phyloP scores from a whole-genome alignment of 2,888 invertebrate species.

The Leistus spinibarbis region DNA sequence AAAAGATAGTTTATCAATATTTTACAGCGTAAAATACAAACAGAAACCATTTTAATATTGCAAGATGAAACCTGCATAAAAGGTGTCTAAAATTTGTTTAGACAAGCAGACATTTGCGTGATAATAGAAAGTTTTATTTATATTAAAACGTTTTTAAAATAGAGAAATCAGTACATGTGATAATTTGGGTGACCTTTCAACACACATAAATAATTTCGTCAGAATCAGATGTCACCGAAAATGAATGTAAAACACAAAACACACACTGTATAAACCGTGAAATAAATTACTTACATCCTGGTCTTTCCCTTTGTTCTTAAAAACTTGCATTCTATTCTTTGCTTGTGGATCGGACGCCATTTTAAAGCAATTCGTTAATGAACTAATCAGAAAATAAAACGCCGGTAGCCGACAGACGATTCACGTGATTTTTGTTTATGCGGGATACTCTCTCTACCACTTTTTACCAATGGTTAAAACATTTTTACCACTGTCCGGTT shows the following conservation, averaged over 20 bases:
- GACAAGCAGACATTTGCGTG: background rate
- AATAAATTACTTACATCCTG: conserved; percentile 83
- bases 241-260: background rate
- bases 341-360: conserved; percentile 77
- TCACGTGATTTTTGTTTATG: conserved; percentile 35
- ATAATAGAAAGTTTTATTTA: conserved; percentile 24
- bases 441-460: conserved; percentile 8
- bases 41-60: too few relatives aligned
- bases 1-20: too few relatives aligned
- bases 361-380: conserved; percentile 59
- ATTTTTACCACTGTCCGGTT: conserved; percentile 30
- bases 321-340: conserved; percentile 89
- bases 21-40: too few relatives aligned
- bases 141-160: conserved; percentile 4
- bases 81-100: background rate
- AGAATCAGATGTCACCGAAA: background rate
- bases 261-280: background rate
- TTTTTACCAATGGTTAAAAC: conserved; percentile 14
- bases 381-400: conserved; percentile 38
- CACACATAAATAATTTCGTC: conserved; percentile 8
- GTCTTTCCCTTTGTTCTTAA: conserved; percentile 99
- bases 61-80: too few relatives aligned
- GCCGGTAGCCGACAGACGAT: conserved; percentile 36
- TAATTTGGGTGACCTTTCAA: conserved; percentile 32
- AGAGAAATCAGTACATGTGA: conserved; percentile 22